These are phyloP conservation scores for Elaeidobius kamerunicus DNA, from an alignment of 2,888 invertebrate genomes.

Conservation along the genomic window DNA sequence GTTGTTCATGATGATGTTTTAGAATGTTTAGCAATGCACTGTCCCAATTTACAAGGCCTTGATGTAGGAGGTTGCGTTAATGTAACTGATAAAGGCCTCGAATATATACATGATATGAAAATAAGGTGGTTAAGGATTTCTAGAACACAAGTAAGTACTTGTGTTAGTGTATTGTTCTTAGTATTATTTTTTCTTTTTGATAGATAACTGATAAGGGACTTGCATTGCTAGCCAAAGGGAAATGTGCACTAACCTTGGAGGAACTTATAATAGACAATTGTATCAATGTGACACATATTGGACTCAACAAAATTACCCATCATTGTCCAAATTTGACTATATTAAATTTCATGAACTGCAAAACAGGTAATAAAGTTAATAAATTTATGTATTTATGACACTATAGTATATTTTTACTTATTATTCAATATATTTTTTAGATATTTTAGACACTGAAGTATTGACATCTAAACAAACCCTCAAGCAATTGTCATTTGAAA, in stretches of 20 bases:
- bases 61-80: constrained; percentile 50
- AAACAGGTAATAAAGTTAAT: constrained; percentile 5
- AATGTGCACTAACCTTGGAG: constrained; percentile 38
- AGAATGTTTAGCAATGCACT: constrained; percentile 52
- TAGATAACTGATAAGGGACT: constrained; percentile 45
- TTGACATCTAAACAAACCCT: constrained; percentile 9
- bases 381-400: neutral
- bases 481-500: constrained; percentile 9
- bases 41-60: constrained; percentile 50
- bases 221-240: constrained; percentile 37
- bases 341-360: constrained; percentile 7
- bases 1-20: constrained; percentile 55
- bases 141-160: constrained; percentile 43
- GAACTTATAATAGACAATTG: constrained; percentile 45
- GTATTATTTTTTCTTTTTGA: neutral
- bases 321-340: constrained; percentile 36
- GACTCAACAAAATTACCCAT: constrained; percentile 40
- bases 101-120: constrained; percentile 38
- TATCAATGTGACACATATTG: constrained; percentile 38
- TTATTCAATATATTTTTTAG: constrained; percentile 11
- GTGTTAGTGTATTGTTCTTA: neutral
- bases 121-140: constrained; percentile 45
- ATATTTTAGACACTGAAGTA: constrained; percentile 5
- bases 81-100: constrained; percentile 44
- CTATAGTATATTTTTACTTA: neutral